A percentile compares a stretch with the other conserved stretches of the same genome.
These are phyloP conservation scores for Macquaria ambigua DNA, from an alignment of 2,113 vertebrate genomes.

Conservation along the genomic window DNA sequence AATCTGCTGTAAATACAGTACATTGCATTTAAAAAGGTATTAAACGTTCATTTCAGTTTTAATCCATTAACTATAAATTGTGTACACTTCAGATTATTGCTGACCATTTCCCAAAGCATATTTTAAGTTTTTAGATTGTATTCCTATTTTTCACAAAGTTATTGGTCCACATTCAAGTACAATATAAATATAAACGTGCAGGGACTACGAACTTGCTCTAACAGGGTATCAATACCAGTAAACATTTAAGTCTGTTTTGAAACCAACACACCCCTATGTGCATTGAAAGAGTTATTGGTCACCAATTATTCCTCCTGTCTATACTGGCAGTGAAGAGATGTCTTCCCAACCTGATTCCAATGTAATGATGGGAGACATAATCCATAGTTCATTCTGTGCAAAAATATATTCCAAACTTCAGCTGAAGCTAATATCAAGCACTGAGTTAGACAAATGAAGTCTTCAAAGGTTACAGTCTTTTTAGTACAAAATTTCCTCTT, in stretches of 20 bases:
- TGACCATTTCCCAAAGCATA: conserved; percentile 31
- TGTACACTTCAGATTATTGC: conserved; percentile 9
- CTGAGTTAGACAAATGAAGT: neutral
- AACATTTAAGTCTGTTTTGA: neutral
- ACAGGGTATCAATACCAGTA: neutral
- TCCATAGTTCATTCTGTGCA: neutral
- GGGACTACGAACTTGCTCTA: neutral
- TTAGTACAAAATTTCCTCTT: neutral
- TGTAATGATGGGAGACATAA: too few species aligned
- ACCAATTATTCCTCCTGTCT: neutral
- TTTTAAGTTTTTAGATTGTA: neutral
- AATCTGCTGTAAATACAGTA: conserved; percentile 32
- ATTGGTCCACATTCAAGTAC: neutral
- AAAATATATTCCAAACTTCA: neutral
- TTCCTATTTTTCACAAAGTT: neutral
- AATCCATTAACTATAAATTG: conserved; percentile 5
- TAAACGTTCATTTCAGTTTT: conserved; percentile 4
- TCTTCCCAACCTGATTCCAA: neutral
- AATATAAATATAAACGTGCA: neutral
- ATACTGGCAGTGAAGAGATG: neutral
- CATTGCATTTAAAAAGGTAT: conserved; percentile 27
- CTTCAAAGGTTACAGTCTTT: neutral
- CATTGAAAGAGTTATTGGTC: neutral
- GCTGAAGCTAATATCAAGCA: neutral
- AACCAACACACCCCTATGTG: neutral